Conservation (phyloP, 2,113 vertebrate genomes). For the Caracal caracal region DNA sequence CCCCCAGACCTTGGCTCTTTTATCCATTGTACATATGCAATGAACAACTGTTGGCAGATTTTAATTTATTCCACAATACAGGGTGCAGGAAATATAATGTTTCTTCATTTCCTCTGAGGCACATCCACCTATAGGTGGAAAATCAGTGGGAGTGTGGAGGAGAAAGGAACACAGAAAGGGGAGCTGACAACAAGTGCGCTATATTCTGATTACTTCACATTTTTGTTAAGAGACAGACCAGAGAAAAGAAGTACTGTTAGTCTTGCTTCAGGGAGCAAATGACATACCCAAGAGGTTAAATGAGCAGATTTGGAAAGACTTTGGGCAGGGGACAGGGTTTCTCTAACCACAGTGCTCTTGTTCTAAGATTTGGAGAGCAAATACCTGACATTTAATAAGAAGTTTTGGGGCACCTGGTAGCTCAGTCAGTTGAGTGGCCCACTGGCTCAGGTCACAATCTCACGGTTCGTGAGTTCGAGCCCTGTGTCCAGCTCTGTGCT, state of each 20-base stretch:
- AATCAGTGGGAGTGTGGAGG: neutral
- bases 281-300: neutral
- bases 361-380: neutral
- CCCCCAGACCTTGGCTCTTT: neutral
- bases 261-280: neutral
- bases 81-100: neutral
- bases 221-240: neutral
- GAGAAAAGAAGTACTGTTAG: neutral
- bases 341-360: neutral
- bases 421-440: too few species aligned
- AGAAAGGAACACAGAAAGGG: neutral
- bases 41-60: neutral
- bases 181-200: neutral
- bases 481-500: too few species aligned
- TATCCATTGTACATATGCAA: neutral
- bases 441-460: too few species aligned
- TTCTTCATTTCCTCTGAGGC: constrained; percentile 29
- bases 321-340: neutral
- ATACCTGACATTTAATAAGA: neutral
- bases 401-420: neutral
- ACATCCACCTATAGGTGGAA: neutral
- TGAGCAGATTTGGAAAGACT: neutral
- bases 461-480: too few species aligned
- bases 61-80: neutral
- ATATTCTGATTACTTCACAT: neutral